Evolutionary conservation across 2,888 invertebrate genomes (phyloP), one percentile per base, ranked within the genome.

Genomic region (Cataglyphis albicans): DNA sequence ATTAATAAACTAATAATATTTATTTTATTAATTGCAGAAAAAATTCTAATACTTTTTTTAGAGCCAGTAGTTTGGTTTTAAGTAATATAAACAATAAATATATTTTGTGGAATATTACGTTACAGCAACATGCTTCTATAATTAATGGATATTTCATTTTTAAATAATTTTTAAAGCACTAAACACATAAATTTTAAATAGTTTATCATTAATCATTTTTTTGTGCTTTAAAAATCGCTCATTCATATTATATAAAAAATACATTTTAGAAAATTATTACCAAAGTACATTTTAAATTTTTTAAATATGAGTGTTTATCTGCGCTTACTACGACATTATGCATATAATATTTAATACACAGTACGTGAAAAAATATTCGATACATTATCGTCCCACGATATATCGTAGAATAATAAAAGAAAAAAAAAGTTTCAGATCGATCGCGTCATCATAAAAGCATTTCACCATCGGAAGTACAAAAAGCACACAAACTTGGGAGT

Each of bases 381-480:
- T 18, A 32, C 15, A 52, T 55, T 41, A 21, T 57, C 59, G 59
- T 35, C 38, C 21, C 41, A 44, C 57, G 57, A 73, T 83, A 67
- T 32, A 38, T 59, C 57, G 55, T 63, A 25, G 68, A 72, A 59
- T n/a, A 70, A 67, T 70, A 44, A 48, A n/a, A 9, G n/a, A n/a
- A 65, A 63, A 70, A n/a, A n/a, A 21, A 21, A 21, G 21, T 21
- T 25, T 3, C 29, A 32, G 44, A 68, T 76, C 55, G 61, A 72
- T 52, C 41, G 67, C 41, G 67, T 18, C 61, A 61, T 64, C 82
- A 68, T 87, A 89, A 89, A 82, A 83, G 73, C 83, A 83, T 88
- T 87, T 81, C 48, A n/a, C 81, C 57, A 81, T 84, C 81, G 80
- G 70, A 70, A 70, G 59, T 70, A 35, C 44, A 78, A 70, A 70